A percentile compares a stretch with the other conserved stretches of the same genome.
Evolutionary conservation across 2,113 vertebrate species (phyloP).

Genomic region (Ptilorrhoa leucosticta): DNA sequence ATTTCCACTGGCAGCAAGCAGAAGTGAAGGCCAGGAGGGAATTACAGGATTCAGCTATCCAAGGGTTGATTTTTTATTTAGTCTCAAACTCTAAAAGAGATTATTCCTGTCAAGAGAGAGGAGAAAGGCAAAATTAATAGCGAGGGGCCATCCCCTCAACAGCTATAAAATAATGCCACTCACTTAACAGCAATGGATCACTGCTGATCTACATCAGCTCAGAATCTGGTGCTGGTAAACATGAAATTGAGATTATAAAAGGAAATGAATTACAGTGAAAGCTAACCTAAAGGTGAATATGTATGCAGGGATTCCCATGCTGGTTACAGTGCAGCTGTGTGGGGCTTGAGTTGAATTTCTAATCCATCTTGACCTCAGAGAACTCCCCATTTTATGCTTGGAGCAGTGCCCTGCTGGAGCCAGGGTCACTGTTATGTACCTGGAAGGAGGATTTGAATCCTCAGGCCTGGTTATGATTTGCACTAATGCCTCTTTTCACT

Average conservation of each 20-base stretch:
- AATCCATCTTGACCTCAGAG: neutral
- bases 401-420: neutral
- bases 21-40: neutral
- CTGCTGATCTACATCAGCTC: neutral
- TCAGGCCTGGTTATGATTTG: conserved; percentile 3
- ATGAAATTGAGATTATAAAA: conserved; percentile 5
- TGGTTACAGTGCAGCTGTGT: neutral
- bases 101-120: conserved; percentile 7
- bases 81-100: conserved; percentile 15
- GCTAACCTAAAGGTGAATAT: neutral
- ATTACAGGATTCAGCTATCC: neutral
- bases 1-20: neutral
- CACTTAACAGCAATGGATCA: neutral
- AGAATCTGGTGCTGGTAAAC: neutral
- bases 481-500: neutral
- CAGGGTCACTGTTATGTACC: neutral
- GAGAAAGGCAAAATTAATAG: conserved; percentile 17
- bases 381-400: neutral
- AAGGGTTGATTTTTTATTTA: neutral
- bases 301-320: neutral
- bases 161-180: neutral
- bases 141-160: neutral
- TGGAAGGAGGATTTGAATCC: neutral
- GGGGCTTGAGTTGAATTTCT: neutral
- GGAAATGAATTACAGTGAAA: neutral